Conservation (phyloP, 2,888 invertebrate species). For the Emesis furor region DNA sequence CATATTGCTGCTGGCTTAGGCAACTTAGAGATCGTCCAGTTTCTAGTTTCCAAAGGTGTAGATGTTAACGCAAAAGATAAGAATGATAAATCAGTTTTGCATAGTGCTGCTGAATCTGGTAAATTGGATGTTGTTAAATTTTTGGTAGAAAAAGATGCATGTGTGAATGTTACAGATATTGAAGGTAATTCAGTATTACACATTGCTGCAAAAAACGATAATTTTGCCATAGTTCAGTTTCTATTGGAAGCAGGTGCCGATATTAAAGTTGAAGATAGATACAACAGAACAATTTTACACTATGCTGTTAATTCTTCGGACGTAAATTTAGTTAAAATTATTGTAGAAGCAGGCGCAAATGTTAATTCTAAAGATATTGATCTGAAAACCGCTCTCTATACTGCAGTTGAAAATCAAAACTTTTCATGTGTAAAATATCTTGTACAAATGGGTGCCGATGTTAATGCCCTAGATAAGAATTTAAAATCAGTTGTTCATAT, state of each 20-base stretch:
- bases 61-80: slow-evolving; percentile 6
- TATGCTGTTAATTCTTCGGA: not conserved
- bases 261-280: not conserved
- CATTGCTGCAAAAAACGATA: not conserved
- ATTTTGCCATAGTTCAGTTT: not conserved
- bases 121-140: not conserved
- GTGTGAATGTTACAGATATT: not conserved
- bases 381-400: not conserved
- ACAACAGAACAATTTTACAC: not conserved
- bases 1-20: not conserved
- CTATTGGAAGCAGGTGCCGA: not conserved
- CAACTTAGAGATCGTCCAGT: not conserved
- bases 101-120: slow-evolving; percentile 7
- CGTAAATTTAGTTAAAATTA: not conserved
- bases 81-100: slow-evolving; percentile 39
- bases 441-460: not conserved
- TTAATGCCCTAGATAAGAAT: not conserved
- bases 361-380: not conserved
- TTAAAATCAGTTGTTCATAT: not conserved
- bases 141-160: not conserved
- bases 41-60: not conserved
- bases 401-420: not conserved
- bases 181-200: not conserved
- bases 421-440: not conserved
- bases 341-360: slow-evolving; percentile 4